phyloP scores from a whole-genome alignment of 1,140 invertebrate species.

The Philotrypesis tridentata region DNA sequence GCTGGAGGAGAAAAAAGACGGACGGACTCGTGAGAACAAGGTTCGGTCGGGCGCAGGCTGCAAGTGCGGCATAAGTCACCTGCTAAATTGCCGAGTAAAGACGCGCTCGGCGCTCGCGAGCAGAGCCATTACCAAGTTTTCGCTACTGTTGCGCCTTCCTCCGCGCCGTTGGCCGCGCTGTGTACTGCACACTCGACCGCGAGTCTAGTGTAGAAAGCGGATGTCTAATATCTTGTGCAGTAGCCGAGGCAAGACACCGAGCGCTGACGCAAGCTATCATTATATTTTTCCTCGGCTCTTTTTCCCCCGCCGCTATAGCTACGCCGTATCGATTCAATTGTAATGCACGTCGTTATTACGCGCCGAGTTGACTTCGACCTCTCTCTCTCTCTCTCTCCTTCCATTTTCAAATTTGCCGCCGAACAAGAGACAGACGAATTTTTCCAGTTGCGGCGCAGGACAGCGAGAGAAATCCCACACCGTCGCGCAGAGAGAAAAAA shows the following conservation, averaged over 20 bases:
- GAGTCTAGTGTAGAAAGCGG: constrained; percentile 19
- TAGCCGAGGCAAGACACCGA: too few relatives aligned
- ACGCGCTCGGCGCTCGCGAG: neutral
- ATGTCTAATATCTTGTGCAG: constrained; percentile 18
- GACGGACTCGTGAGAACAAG: constrained; percentile 30
- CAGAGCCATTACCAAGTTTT: neutral
- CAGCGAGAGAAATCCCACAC: neutral
- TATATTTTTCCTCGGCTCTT: neutral
- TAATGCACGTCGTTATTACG: too few relatives aligned
- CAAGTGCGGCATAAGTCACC: constrained; percentile 17
- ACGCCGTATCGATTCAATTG: too few relatives aligned
- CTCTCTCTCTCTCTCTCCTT: too few relatives aligned
- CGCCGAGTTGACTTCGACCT: neutral
- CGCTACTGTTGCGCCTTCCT: neutral
- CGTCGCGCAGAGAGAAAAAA: neutral
- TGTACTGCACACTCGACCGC: too few relatives aligned
- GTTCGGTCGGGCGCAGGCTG: neutral
- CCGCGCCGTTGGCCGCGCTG: neutral
- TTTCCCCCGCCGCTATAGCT: too few relatives aligned
- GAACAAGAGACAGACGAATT: too few relatives aligned
- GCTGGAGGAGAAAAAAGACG: neutral
- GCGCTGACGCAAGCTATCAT: neutral
- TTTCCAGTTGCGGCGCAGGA: neutral
- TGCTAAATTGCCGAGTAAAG: constrained; percentile 32
- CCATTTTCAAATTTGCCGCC: too few relatives aligned